Conservation (phyloP, 2,888 invertebrate species). For the Agelastica alni region DNA sequence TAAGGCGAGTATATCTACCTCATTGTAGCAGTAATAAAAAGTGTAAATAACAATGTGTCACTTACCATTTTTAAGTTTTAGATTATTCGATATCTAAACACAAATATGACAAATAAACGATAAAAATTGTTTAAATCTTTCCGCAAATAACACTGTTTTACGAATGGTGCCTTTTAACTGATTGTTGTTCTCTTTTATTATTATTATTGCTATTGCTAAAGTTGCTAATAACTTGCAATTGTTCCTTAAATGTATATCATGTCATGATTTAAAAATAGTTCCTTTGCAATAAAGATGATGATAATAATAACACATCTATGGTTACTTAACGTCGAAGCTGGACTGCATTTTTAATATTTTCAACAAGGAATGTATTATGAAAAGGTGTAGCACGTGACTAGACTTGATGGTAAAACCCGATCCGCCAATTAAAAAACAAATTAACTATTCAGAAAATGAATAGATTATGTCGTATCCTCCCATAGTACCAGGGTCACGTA, state of each 20-base stretch:
- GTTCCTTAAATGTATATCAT: constrained; percentile 26
- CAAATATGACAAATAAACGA: not conserved
- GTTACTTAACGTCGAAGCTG: constrained; percentile 6
- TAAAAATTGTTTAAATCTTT: not conserved
- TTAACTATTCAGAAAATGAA: constrained; percentile 3
- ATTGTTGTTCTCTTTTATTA: constrained; percentile 13
- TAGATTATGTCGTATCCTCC: constrained; percentile 2
- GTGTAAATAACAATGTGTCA: not conserved
- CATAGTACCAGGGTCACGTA: not conserved
- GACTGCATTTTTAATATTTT: constrained; percentile 20
- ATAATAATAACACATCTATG: constrained; percentile 12
- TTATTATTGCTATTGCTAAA: constrained; percentile 16
- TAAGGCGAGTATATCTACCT: too few species aligned
- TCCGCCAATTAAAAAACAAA: constrained; percentile 12
- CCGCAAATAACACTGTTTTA: constrained; percentile 7
- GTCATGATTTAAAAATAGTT: constrained; percentile 37
- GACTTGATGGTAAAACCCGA: constrained; percentile 15
- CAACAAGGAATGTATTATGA: constrained; percentile 8
- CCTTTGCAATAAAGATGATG: constrained; percentile 26
- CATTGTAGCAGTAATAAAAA: too few species aligned
- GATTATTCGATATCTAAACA: too few species aligned
- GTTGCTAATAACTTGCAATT: constrained; percentile 28
- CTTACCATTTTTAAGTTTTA: constrained; percentile 12
- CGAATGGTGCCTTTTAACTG: not conserved
- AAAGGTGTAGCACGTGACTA: constrained; percentile 15